Base-by-base conservation (phyloP, 2,797 vertebrate species). In the Pelobates cultripes region DNA sequence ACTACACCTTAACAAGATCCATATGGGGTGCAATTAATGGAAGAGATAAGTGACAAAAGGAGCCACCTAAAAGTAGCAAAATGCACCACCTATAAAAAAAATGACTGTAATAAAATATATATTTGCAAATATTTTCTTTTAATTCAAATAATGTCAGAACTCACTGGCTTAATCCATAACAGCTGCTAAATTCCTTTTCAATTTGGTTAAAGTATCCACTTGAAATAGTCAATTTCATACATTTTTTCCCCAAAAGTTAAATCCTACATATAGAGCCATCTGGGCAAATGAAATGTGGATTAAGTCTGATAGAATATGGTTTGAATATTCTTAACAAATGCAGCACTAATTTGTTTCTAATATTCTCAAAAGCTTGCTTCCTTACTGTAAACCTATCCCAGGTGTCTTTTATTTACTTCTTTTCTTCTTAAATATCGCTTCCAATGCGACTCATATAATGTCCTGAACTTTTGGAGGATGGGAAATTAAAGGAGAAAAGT, bases 281-380 rank as follows among this genome's bases (percentile, higher is more conserved):
- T 84, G 82, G 77, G 51, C 44, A 72, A 47, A 71, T 67, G 51
- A 81, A 79, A 67, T 70, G 70, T 84, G 77, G 73, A 75, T 75
- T 60, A 73, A 60, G 55, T 73, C 47, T 82, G 70, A 72, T 68
- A 40, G 77, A 80, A 79, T 79, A 71, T 79, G 57, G 77, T 72
- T 67, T 47, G 60, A 84, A 79, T 84, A 84, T 72, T 69, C 41
- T 72, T 78, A 79, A 70, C 73, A 79, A 80, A 79, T 68, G 57
- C 73, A 72, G 67, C 68, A 67, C 77, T 84, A 84, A 84, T 84
- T 83, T 84, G 57, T 84, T 84, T 84, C 82, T 84, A 80, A 84
- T 84, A 84, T 79, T 67, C 66, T 66, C 42, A 41, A 76, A 28
- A 47, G 70, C 60, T 43, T 75, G 44, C 60, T 73, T 83, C 71